A percentile compares a stretch with the other conserved stretches of the same genome.
These are phyloP conservation scores for Acrocephalus scirpaceus DNA, from an alignment of 2,797 vertebrate genomes.

Conservation along the genomic window DNA sequence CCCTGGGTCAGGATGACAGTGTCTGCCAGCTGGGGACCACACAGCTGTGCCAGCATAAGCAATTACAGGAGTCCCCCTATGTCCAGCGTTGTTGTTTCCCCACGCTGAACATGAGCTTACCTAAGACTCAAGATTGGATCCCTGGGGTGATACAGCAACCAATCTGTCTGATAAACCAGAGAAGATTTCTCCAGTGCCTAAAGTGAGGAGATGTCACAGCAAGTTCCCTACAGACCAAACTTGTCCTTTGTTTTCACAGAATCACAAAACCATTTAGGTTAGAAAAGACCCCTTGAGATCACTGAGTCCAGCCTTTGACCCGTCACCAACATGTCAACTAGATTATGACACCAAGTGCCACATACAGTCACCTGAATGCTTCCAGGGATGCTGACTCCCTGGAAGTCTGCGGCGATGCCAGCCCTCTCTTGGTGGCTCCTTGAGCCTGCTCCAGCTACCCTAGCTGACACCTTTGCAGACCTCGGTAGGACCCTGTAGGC, in stretches of 20 bases:
- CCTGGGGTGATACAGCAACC: not conserved
- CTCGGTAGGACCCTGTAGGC: too few relatives aligned
- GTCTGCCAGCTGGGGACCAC: not conserved
- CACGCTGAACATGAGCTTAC: not conserved
- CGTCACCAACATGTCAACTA: fast-evolving
- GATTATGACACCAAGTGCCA: not conserved
- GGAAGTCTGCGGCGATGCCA: not conserved
- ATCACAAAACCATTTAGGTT: not conserved
- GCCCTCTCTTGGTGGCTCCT: too few relatives aligned
- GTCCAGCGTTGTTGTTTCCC: fast-evolving
- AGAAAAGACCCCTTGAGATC: not conserved
- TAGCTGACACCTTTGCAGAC: too few relatives aligned
- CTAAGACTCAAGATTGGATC: not conserved
- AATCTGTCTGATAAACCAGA: not conserved
- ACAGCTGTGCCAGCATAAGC: not conserved
- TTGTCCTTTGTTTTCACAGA: not conserved
- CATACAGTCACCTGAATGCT: not conserved
- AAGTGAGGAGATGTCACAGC: not conserved
- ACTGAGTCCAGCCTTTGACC: not conserved
- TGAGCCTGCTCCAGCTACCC: too few relatives aligned
- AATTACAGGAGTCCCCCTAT: not conserved
- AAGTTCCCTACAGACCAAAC: not conserved
- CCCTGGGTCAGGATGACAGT: not conserved
- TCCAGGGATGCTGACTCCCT: not conserved
- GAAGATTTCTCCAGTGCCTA: not conserved